These are phyloP conservation scores for Distichodus sexfasciatus DNA, from an alignment of 2,797 vertebrate species.

Conservation along the genomic window DNA sequence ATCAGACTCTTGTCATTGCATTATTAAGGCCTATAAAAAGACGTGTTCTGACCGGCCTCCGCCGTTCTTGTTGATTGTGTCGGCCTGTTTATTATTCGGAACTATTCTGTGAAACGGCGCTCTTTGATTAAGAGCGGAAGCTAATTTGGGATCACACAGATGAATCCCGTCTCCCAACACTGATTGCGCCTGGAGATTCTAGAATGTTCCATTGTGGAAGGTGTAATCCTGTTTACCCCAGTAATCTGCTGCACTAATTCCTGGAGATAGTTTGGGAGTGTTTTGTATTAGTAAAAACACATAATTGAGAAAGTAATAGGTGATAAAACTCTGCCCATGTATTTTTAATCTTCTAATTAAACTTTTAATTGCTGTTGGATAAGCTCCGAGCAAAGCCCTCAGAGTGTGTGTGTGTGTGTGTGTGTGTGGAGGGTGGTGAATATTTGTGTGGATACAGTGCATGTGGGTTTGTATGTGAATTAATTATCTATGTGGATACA, in stretches of 20 bases:
- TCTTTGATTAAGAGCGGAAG: conserved; percentile 32
- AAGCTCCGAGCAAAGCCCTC: conserved; percentile 62
- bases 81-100: conserved; percentile 24
- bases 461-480: conserved; percentile 48
- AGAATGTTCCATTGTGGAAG: conserved; percentile 49
- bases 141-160: conserved; percentile 18
- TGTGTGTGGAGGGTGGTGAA: conserved; percentile 21
- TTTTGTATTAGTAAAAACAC: conserved; percentile 66
- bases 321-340: conserved; percentile 73
- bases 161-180: conserved; percentile 12
- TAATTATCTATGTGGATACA: conserved; percentile 63
- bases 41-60: neutral
- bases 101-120: conserved; percentile 23
- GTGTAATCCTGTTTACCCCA: conserved; percentile 44
- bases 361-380: conserved; percentile 79
- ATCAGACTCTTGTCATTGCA: conserved; percentile 24
- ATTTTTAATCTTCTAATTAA: conserved; percentile 82
- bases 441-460: neutral
- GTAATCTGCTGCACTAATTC: conserved; percentile 67
- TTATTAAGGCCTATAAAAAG: conserved; percentile 32
- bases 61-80: conserved; percentile 10
- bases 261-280: conserved; percentile 57
- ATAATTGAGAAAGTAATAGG: conserved; percentile 73
- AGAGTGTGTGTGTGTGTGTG: conserved; percentile 23
- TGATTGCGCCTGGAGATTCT: conserved; percentile 39